Evolutionary conservation across 2,888 invertebrate species (phyloP).

Genomic region (Coleophora deauratella): DNA sequence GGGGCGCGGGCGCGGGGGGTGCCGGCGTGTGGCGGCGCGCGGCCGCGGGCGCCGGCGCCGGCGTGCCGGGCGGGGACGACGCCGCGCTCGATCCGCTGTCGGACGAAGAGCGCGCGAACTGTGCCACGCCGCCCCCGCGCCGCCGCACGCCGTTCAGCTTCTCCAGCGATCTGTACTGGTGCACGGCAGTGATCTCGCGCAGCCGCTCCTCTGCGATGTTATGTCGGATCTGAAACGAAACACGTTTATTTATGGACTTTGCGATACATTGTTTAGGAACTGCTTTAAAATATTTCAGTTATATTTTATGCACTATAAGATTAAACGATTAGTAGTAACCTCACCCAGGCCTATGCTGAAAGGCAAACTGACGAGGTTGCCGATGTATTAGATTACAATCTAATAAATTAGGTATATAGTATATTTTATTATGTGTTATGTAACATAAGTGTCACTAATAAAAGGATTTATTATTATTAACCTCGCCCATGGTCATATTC

Average conservation of each 20-base stretch:
- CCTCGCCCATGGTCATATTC: conserved; percentile 54
- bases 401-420: too few relatives aligned
- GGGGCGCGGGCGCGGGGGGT: conserved; percentile 31
- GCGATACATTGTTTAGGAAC: too few relatives aligned
- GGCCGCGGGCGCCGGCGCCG: conserved; percentile 35
- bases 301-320: too few relatives aligned
- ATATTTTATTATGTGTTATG: too few relatives aligned
- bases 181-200: conserved; percentile 71
- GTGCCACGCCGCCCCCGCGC: conserved; percentile 42
- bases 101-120: conserved; percentile 46
- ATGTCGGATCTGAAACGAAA: conserved; percentile 69
- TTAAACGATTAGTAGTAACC: too few relatives aligned
- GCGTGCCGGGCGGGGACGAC: conserved; percentile 58
- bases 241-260: not conserved
- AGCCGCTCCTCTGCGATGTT: conserved; percentile 78
- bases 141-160: conserved; percentile 72
- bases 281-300: too few relatives aligned
- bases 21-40: conserved; percentile 41
- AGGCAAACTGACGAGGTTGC: too few relatives aligned
- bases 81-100: conserved; percentile 61
- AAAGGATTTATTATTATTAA: conserved; percentile 18
- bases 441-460: too few relatives aligned
- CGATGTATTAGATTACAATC: too few relatives aligned
- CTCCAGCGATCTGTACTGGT: conserved; percentile 69
- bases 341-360: too few relatives aligned